These are phyloP conservation scores for Cotesia chilonis DNA, from an alignment of 1,140 invertebrate species.

Conservation along the genomic window DNA sequence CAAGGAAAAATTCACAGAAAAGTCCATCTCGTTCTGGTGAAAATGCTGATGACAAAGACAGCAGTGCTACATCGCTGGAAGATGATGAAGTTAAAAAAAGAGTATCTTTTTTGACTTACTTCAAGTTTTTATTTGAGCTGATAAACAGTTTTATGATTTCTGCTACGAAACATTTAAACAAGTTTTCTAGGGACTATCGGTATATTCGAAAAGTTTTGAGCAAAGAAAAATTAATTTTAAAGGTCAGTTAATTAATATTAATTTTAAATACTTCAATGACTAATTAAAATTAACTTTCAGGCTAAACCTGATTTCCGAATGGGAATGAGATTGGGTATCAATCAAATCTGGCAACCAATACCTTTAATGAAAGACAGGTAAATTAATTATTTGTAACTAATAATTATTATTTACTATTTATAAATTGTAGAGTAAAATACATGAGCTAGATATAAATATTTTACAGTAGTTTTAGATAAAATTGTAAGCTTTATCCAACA, in stretches of 20 bases:
- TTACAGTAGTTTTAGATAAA: no score
- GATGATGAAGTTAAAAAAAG: conserved; percentile 49
- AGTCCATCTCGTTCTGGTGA: conserved; percentile 41
- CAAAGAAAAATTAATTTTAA: conserved; percentile 84
- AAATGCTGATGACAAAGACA: conserved; percentile 35
- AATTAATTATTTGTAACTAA: conserved; percentile 45
- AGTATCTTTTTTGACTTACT: conserved; percentile 59
- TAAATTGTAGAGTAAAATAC: not conserved
- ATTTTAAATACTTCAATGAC: not conserved
- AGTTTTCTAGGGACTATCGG: conserved; percentile 90
- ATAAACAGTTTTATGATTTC: conserved; percentile 85
- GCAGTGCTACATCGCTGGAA: not conserved
- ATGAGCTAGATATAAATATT: no score
- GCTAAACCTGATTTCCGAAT: conserved; percentile 75
- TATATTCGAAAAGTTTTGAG: conserved; percentile 85
- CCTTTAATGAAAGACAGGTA: conserved; percentile 68
- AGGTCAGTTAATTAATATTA: conserved; percentile 68
- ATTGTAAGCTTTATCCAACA: no score
- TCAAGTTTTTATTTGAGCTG: conserved; percentile 74
- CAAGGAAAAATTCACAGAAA: conserved; percentile 40
- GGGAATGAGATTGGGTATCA: conserved; percentile 72
- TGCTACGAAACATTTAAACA: conserved; percentile 86
- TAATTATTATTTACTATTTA: not conserved
- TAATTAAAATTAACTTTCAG: no score
- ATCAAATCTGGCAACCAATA: conserved; percentile 78